These are phyloP conservation scores for Rhincodon typus DNA, from an alignment of 2,797 vertebrate genomes.

Conservation along the genomic window DNA sequence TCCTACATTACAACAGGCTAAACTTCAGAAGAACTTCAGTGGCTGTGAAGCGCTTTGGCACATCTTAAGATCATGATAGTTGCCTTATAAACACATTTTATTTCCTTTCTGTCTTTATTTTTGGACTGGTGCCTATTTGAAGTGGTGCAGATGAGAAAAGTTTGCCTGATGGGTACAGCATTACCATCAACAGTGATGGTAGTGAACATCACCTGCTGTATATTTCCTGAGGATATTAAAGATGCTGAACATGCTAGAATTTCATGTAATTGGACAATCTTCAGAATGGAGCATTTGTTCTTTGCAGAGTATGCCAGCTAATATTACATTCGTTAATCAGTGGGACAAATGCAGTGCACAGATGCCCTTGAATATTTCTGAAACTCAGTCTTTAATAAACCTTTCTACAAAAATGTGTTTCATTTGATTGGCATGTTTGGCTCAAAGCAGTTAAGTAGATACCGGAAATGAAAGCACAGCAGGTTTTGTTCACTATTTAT, in stretches of 20 bases:
- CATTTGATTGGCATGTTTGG: background rate
- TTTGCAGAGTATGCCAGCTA: background rate
- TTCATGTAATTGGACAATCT: background rate
- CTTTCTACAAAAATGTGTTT: background rate
- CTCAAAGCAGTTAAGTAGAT: background rate
- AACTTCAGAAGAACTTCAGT: background rate
- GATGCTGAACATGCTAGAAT: background rate
- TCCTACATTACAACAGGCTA: background rate
- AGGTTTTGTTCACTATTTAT: background rate
- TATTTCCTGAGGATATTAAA: background rate
- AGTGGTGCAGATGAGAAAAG: background rate
- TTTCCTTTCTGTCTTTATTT: background rate
- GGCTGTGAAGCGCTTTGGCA: background rate
- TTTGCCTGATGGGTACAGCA: background rate
- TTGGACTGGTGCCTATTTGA: background rate
- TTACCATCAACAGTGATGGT: background rate
- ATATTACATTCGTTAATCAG: background rate
- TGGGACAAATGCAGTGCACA: background rate
- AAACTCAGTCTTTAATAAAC: background rate
- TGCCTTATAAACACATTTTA: background rate
- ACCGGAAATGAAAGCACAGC: background rate
- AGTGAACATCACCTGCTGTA: background rate
- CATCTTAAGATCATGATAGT: background rate
- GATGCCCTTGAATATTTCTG: background rate
- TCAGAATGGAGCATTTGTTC: background rate